Base-by-base conservation (phyloP, 1,140 invertebrate genomes). In the Aplysia californica region DNA sequence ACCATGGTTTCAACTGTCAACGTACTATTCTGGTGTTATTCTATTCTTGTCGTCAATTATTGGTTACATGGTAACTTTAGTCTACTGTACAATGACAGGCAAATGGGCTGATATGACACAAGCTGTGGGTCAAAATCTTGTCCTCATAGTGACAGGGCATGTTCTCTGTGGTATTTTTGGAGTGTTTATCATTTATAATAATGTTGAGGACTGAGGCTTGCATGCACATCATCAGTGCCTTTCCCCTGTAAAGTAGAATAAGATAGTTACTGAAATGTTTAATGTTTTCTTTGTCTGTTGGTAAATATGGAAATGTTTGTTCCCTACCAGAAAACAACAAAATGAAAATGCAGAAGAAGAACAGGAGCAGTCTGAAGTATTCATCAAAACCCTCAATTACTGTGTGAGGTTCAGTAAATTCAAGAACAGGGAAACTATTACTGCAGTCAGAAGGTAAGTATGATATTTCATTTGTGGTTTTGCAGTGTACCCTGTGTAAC, bases 301-400 rank as follows among this genome's bases (percentile, higher is more conserved):
- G 3, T 29, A 31, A 33, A 33, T 50, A n/a, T 50, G 10, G 10
- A 59, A 71, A 4, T 15, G 15, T 38, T 38, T 68, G 10, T 50
- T 50, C n/a, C n/a, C 10, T 38, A 26, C 33, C 71, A 89, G 98
- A 66, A 98, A 99, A 91, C 94, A 95, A 41, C 97, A 99, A 89
- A 99, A 98, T 90, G 97, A 99, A 91, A 97, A 94, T 68, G 96
- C 97, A 0, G 98, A 99, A 88, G 98, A 99, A 82, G 98, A 99
- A 87, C 97, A 98, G 90, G 96, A 98, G 90, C 94, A 99, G 85
- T 98, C 97, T 0, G 97, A 99, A 90, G 97, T 99, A 26, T 99
- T 99, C 86, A 95, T 97, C 92, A 99, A 99, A 89, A 99, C 97
- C 0, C 91, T 98, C 2, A 97, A 96, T 65, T 99, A 99, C 84